Evolutionary conservation across 1,140 invertebrate genomes (phyloP).

Genomic region (Eulimnadia texana): DNA sequence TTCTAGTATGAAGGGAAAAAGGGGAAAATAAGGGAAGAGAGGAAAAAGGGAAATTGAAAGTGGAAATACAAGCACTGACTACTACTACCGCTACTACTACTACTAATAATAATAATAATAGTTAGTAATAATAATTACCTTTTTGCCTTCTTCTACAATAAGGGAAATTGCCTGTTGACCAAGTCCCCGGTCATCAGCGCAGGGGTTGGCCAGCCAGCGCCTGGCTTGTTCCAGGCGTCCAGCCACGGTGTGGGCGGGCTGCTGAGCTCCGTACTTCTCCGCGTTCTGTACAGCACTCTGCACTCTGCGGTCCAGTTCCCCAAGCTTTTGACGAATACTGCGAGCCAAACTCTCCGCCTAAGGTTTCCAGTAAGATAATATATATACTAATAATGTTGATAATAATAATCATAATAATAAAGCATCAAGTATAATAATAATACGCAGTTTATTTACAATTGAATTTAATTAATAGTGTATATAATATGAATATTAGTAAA

Average conservation of each 20-base stretch:
- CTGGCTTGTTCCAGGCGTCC: slow-evolving; percentile 52
- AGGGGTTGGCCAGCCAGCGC: slow-evolving; percentile 83
- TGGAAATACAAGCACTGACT: too few species aligned
- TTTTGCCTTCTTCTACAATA: slow-evolving; percentile 85
- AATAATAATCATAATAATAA: too few species aligned
- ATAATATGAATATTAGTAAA: too few species aligned
- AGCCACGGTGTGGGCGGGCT: slow-evolving; percentile 76
- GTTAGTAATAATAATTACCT: too few species aligned
- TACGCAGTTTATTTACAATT: too few species aligned
- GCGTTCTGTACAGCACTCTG: slow-evolving; percentile 65
- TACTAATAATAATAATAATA: too few species aligned
- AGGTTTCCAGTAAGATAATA: slow-evolving; percentile 15
- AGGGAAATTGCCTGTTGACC: slow-evolving; percentile 81
- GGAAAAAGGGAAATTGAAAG: too few species aligned
- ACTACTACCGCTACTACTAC: too few species aligned
- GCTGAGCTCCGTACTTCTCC: slow-evolving; percentile 71
- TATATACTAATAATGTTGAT: not conserved
- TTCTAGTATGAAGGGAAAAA: too few species aligned
- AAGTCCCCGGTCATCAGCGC: slow-evolving; percentile 71
- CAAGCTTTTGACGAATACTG: slow-evolving; percentile 76
- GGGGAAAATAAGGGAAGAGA: too few species aligned
- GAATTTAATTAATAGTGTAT: too few species aligned
- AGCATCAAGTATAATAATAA: too few species aligned
- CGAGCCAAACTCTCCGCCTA: slow-evolving; percentile 68
- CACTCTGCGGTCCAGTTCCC: slow-evolving; percentile 69